Percentiles rank a stretch among this genome's conserved stretches.
Conservation (phyloP, 2,113 vertebrate species). For the Copsychus sechellarum region DNA sequence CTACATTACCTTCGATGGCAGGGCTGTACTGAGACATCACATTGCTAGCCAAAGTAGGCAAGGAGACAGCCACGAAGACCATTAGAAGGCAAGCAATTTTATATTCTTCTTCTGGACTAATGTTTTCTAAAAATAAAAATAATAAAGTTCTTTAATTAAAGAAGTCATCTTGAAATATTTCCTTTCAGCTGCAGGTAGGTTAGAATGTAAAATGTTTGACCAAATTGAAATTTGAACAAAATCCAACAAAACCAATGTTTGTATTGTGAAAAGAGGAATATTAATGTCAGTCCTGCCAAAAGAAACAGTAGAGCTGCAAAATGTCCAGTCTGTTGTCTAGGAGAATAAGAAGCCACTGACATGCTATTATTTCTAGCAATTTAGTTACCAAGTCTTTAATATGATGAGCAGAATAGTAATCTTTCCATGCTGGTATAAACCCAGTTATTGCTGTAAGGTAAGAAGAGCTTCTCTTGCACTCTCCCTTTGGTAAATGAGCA, state of each 20-base stretch:
- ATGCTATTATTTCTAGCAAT: neutral
- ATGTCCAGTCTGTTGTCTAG: neutral
- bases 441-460: neutral
- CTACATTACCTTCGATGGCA: constrained; percentile 91
- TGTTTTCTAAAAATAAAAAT: constrained; percentile 85
- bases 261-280: neutral
- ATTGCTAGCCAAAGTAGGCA: constrained; percentile 95
- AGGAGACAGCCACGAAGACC: constrained; percentile 97
- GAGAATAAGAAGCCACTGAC: neutral
- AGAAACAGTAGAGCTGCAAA: neutral
- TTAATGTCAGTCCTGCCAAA: neutral
- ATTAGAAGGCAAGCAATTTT: constrained; percentile 99
- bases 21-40: constrained; percentile 99
- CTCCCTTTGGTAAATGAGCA: neutral
- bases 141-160: neutral
- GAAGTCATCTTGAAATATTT: neutral
- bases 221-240: neutral
- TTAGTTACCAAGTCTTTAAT: neutral
- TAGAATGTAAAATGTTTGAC: neutral
- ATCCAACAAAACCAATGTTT: neutral
- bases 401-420: neutral
- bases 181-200: neutral
- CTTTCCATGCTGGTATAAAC: neutral
- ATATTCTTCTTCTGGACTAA: constrained; percentile 98
- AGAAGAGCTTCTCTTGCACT: neutral